Conservation (phyloP, 2,113 vertebrate species). For the Neomonachus schauinslandi region DNA sequence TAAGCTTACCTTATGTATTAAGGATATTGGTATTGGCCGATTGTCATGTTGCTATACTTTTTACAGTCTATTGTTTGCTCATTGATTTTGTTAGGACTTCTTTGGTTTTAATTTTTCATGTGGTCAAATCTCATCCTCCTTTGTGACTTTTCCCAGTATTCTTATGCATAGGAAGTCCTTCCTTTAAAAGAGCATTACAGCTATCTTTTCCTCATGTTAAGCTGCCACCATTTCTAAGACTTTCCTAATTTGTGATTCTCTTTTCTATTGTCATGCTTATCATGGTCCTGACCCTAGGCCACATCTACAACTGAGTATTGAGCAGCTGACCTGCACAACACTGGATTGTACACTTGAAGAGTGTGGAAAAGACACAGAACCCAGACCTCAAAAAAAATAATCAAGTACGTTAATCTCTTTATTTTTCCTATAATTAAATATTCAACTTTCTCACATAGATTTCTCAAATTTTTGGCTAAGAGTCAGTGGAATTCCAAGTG, state of each 20-base stretch:
- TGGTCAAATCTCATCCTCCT: not conserved
- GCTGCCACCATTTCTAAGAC: not conserved
- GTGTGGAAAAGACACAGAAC: not conserved
- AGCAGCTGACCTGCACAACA: not conserved
- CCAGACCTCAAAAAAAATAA: not conserved
- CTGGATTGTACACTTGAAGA: not conserved
- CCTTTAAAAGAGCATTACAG: not conserved
- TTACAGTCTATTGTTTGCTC: not conserved
- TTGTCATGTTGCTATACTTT: not conserved
- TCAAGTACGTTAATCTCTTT: not conserved
- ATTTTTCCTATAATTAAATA: not conserved
- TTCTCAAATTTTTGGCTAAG: constrained; percentile 60
- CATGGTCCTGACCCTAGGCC: no score
- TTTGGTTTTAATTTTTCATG: not conserved
- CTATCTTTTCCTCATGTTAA: not conserved
- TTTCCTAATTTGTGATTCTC: not conserved
- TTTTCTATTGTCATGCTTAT: not conserved
- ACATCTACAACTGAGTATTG: not conserved
- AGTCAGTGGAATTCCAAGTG: constrained; percentile 42
- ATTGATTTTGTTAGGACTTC: not conserved
- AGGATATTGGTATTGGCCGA: not conserved
- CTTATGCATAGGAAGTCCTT: not conserved
- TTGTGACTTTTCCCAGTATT: not conserved
- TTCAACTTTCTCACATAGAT: constrained; percentile 7
- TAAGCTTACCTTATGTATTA: not conserved